Conservation (phyloP, 2,797 vertebrate genomes). For the Cyprinella venusta region DNA sequence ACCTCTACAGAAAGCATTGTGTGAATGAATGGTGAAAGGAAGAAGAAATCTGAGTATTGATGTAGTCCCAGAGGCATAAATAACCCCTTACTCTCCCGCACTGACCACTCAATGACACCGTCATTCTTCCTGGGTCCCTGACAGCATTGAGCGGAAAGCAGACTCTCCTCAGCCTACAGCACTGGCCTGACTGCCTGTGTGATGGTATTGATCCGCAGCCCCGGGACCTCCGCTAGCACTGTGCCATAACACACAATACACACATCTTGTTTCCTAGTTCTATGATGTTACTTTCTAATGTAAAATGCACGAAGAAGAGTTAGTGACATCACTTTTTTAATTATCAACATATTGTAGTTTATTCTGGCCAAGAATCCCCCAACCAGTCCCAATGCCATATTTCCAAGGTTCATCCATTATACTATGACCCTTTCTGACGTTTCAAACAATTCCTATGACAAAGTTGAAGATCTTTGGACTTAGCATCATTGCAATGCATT, state of each 20-base stretch:
- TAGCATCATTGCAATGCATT: not conserved
- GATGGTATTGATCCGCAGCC: conserved; percentile 57
- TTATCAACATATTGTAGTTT: not conserved
- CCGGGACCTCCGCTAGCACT: conserved; percentile 35
- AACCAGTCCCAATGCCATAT: not conserved
- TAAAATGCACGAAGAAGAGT: not conserved
- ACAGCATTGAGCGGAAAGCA: conserved; percentile 54
- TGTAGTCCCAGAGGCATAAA: conserved; percentile 53
- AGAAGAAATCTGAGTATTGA: conserved; percentile 49
- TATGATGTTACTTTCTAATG: not conserved
- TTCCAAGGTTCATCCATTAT: not conserved
- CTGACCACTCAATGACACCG: conserved; percentile 50
- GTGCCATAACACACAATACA: conserved; percentile 22
- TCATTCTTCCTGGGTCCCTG: conserved; percentile 60
- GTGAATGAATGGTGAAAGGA: conserved; percentile 14
- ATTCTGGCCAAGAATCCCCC: not conserved
- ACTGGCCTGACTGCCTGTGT: conserved; percentile 24
- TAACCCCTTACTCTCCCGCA: conserved; percentile 26
- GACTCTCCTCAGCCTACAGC: not conserved
- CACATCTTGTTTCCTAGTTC: not conserved
- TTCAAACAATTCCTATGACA: too few relatives aligned
- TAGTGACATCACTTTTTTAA: not conserved
- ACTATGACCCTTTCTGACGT: not conserved
- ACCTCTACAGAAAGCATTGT: not conserved
- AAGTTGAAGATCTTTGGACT: not conserved